Evolutionary conservation across 2,888 invertebrate genomes (phyloP), one percentile per base, ranked within the genome.

Genomic region (Perizoma flavofasciatum): DNA sequence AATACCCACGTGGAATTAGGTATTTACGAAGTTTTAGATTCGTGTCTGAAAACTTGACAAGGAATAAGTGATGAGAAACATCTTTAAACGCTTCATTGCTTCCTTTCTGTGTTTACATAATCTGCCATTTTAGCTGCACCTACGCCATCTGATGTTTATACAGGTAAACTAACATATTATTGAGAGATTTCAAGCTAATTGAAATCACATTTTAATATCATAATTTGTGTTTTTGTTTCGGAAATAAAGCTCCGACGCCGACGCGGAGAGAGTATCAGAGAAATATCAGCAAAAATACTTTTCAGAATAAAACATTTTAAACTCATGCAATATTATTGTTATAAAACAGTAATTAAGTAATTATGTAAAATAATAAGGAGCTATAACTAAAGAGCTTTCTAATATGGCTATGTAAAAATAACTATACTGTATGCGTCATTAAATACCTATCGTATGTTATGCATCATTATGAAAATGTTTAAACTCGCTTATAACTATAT

Each of bases 61-160:
- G 8, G 9, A 54, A 39, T 10, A 57, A 45, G 67, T 75, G 76
- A 78, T 63, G 49, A 75, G 84, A 83, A 81, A 77, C 74, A 78
- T 80, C 75, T 82, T 79, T 71, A 74, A 71, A 58, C 62, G 84
- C 84, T 85, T 83, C 62, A 73, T 68, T 73, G 79, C 80, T 77
- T 69, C 61, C 72, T 72, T 74, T 69, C 63, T 67, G 65, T 74
- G 72, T 77, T 73, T 53, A 67, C 63, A 62, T 47, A 50, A 61
- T 59, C 49, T 49, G 60, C 64, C 74, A 77, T 77, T 75, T 73
- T 74, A 77, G 71, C 73, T 65, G 74, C 78, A 77, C 75, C 65
- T 69, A 72, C 75, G 77, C 81, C 74, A 72, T 70, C 78, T 74
- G 76, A 80, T 47, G 78, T 70, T 68, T 32, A 6, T 34, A 49